phyloP scores from a whole-genome alignment of 2,113 vertebrate genomes.

The Clarias magur region DNA sequence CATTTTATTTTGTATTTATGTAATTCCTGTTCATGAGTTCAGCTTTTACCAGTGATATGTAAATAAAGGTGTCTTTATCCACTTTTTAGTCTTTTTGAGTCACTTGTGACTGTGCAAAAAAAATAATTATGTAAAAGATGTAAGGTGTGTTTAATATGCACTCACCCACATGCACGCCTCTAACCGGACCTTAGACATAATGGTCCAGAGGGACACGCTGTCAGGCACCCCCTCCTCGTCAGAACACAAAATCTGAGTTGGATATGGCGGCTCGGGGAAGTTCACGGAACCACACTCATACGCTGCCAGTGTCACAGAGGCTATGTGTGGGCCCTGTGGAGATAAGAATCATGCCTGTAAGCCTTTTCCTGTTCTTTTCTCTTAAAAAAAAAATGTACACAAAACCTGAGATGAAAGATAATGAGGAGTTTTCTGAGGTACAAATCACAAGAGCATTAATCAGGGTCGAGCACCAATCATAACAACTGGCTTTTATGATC shows the following conservation, averaged over 20 bases:
- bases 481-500: conserved; percentile 27
- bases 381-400: background rate
- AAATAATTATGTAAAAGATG: background rate
- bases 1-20: background rate
- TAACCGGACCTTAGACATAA: conserved; percentile 98
- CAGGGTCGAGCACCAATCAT: conserved; percentile 9
- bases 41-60: background rate
- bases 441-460: conserved; percentile 10
- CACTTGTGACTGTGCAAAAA: background rate
- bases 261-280: conserved; percentile 97
- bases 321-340: conserved; percentile 94
- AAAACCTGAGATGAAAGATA: conserved; percentile 8
- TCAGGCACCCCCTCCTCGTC: conserved; percentile 71
- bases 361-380: conserved; percentile 22
- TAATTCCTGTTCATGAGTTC: background rate
- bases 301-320: conserved; percentile 95
- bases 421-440: background rate
- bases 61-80: background rate
- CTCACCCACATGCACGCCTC: conserved; percentile 99
- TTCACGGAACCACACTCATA: conserved; percentile 96
- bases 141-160: conserved; percentile 2
- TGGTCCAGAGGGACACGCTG: conserved; percentile 87
- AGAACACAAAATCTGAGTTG: conserved; percentile 93
- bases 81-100: background rate
- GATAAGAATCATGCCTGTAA: conserved; percentile 21